Percentiles rank a stretch among this genome's conserved stretches.
Evolutionary conservation across 1,140 invertebrate species (phyloP).

Genomic region (Melitaea cinxia): DNA sequence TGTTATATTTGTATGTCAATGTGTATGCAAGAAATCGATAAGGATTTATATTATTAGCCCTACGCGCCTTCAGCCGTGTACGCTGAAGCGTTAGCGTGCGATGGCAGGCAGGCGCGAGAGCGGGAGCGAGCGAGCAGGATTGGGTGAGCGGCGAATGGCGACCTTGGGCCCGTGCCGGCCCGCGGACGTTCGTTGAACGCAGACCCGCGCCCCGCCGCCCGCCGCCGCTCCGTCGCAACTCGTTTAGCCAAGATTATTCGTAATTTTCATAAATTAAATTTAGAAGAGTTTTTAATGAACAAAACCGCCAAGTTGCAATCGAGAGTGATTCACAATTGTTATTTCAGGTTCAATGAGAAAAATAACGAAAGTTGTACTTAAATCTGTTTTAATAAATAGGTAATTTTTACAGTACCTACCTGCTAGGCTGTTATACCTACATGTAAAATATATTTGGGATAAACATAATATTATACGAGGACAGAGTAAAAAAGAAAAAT

Average conservation of each 20-base stretch:
- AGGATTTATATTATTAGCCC: no score
- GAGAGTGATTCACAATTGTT: conserved; percentile 18
- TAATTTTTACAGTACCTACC: no score
- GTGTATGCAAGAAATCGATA: no score
- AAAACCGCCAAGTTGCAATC: conserved; percentile 24
- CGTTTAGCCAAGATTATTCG: conserved; percentile 57
- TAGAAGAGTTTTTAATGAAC: conserved; percentile 45
- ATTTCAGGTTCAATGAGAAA: conserved; percentile 4
- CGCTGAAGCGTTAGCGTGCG: no score
- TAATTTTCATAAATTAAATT: conserved; percentile 56
- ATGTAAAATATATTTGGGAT: no score
- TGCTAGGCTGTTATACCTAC: no score
- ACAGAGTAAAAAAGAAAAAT: no score
- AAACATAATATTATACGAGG: no score
- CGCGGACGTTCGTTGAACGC: conserved; percentile 80
- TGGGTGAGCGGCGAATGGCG: conserved; percentile 70
- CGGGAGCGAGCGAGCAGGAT: conserved; percentile 60
- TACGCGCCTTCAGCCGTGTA: no score
- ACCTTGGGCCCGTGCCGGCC: conserved; percentile 72
- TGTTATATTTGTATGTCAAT: no score
- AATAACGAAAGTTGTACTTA: conserved; percentile 21
- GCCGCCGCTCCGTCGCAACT: conserved; percentile 47
- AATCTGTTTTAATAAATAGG: no score
- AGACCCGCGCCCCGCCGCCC: conserved; percentile 39
- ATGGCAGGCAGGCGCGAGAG: conserved; percentile 38